Percentiles rank a stretch among this genome's conserved stretches.
Evolutionary conservation across 2,888 invertebrate genomes (phyloP).

Genomic region (Diadegma fenestrale): DNA sequence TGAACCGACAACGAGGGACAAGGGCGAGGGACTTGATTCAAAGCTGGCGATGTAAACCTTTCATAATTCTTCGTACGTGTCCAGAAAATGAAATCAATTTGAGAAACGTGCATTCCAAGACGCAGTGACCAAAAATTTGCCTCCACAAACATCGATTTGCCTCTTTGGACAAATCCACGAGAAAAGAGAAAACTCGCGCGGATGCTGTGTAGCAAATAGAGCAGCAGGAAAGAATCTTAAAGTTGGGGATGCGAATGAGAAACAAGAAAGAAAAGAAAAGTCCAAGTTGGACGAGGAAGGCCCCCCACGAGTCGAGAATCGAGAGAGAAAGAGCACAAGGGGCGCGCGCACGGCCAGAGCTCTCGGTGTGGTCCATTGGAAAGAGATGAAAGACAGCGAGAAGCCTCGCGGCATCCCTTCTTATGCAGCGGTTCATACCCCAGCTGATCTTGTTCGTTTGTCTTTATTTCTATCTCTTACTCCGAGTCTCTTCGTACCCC

Average conservation of each 20-base stretch:
- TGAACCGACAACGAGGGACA: slow-evolving; percentile 56
- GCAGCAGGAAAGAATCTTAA: slow-evolving; percentile 53
- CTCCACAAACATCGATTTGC: not conserved
- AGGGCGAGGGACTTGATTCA: slow-evolving; percentile 49
- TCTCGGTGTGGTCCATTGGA: slow-evolving; percentile 81
- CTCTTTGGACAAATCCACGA: not conserved
- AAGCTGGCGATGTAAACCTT: slow-evolving; percentile 29
- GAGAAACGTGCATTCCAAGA: not conserved
- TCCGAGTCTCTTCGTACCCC: slow-evolving; percentile 42
- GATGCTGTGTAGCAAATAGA: slow-evolving; percentile 30
- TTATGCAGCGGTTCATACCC: slow-evolving; percentile 65
- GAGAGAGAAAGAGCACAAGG: not conserved
- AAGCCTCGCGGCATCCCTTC: slow-evolving; percentile 83
- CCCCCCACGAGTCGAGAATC: slow-evolving; percentile 80
- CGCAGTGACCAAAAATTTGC: not conserved
- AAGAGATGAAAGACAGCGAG: slow-evolving; percentile 41
- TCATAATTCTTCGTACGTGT: not conserved
- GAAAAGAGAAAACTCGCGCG: not conserved
- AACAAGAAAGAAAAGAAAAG: slow-evolving; percentile 72
- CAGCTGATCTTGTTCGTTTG: slow-evolving; percentile 61
- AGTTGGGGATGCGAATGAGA: slow-evolving; percentile 59
- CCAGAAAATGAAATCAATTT: not conserved
- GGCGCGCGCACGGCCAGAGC: slow-evolving; percentile 65
- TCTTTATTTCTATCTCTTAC: slow-evolving; percentile 48
- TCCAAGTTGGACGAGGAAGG: slow-evolving; percentile 74